Evolutionary conservation across 2,888 invertebrate species (phyloP), one percentile per base, ranked within the genome.

Genomic region (Nysson spinosus): DNA sequence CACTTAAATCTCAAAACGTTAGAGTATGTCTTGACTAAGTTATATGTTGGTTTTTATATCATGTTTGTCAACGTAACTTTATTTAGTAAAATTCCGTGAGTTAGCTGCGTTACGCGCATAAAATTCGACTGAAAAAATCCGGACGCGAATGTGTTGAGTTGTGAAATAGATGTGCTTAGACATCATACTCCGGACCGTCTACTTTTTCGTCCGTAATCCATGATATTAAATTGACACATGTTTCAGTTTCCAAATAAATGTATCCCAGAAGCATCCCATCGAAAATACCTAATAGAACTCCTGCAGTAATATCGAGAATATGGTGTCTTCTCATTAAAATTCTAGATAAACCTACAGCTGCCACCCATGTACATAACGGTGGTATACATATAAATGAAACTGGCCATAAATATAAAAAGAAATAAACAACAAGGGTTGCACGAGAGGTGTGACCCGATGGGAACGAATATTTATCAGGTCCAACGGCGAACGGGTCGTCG

Each of bases 381-480:
- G 92, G 90, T 66, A 90, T 88, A 68, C 91, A 90, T 47, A 93
- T 75, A 4, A 90, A 79, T 0, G 91, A 88, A 1, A 94, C 75
- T 0, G 93, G 92, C 85, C 91, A 90, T 16, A 94, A 79, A 64
- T 89, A 88, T 3, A 91, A 89, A 69, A 96, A 93, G 83, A 95
- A 94, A 58, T 92, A 91, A 2, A 93, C 89, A 16, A 98, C 89
- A 84, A 94, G 91, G 3, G 93, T 90, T 0, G 96, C 92, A 74
- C 98, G 89, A 19, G 97, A 96, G 0, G 96, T 93, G 86, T 99
- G 98, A 0, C 98, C 98, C 0, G 98, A 98, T 7, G 98, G 99
- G 85, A 99, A 99, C 42, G 94, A 92, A 85, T 93, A 98, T 79
- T 96, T 94, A 87, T 97, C 97, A 0, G 96, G 94, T 0, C 96